Conservation (phyloP, 2,797 vertebrate species). For the Scleropages formosus region DNA sequence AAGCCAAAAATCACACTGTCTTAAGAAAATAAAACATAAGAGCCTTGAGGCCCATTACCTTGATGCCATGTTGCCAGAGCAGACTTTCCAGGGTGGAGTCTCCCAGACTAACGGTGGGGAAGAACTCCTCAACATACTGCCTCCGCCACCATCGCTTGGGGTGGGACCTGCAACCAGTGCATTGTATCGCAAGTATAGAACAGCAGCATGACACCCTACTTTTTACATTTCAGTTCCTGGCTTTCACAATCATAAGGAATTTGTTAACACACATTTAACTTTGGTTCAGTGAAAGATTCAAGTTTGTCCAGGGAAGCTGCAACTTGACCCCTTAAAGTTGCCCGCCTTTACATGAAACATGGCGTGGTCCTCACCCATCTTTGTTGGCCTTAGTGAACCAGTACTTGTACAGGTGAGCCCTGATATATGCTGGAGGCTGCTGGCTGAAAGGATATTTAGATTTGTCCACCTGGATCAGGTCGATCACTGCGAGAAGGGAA, state of each 20-base stretch:
- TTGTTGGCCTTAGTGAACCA: slow-evolving; percentile 61
- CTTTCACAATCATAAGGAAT: no score
- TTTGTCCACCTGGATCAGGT: slow-evolving; percentile 64
- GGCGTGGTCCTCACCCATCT: slow-evolving; percentile 43
- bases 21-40: neutral
- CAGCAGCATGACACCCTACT: no score
- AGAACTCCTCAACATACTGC: slow-evolving; percentile 68
- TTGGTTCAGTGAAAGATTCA: neutral
- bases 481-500: slow-evolving; percentile 59
- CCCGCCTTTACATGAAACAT: neutral
- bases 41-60: slow-evolving; percentile 53
- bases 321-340: no score
- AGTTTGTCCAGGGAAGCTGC: neutral
- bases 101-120: slow-evolving; percentile 67
- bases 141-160: slow-evolving; percentile 72
- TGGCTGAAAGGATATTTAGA: slow-evolving; percentile 67
- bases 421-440: slow-evolving; percentile 67
- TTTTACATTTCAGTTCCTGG: no score
- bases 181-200: slow-evolving; percentile 3
- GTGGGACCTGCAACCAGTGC: slow-evolving; percentile 39
- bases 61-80: slow-evolving; percentile 66
- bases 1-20: neutral
- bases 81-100: slow-evolving; percentile 59
- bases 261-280: neutral
- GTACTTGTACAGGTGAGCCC: slow-evolving; percentile 77